Percentiles rank a stretch among this genome's conserved stretches.
Evolutionary conservation across 1,140 invertebrate species (phyloP).

Genomic region (Thalassaphorura encarpata): DNA sequence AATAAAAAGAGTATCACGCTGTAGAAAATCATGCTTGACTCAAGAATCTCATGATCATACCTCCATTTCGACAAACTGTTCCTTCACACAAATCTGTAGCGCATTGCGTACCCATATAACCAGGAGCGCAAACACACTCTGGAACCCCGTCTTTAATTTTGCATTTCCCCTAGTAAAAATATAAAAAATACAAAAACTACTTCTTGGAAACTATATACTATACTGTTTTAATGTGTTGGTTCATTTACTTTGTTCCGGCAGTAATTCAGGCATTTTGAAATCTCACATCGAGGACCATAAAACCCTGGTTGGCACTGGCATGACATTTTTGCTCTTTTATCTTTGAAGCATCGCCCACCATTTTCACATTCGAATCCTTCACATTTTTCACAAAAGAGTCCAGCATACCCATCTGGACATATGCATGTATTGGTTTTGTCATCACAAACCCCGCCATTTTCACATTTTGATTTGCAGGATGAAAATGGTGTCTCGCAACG

Average conservation of each 20-base stretch:
- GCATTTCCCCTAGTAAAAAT: slow-evolving; percentile 23
- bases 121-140: slow-evolving; percentile 38
- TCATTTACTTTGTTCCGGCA: slow-evolving; percentile 33
- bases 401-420: slow-evolving; percentile 25
- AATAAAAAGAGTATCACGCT: not conserved
- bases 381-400: slow-evolving; percentile 36
- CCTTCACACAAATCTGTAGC: slow-evolving; percentile 39
- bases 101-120: slow-evolving; percentile 38
- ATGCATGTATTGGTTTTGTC: slow-evolving; percentile 28
- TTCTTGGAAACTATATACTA: not conserved
- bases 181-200: slow-evolving; percentile 6
- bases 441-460: slow-evolving; percentile 50
- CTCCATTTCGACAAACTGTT: slow-evolving; percentile 37
- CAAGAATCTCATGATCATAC: slow-evolving; percentile 14
- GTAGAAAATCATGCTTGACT: not conserved
- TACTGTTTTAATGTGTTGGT: not conserved
- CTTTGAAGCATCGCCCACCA: slow-evolving; percentile 36
- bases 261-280: slow-evolving; percentile 38
- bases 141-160: slow-evolving; percentile 22
- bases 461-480: slow-evolving; percentile 43
- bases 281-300: slow-evolving; percentile 38
- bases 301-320: slow-evolving; percentile 40
- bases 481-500: slow-evolving; percentile 51
- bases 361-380: slow-evolving; percentile 38
- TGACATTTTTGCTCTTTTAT: slow-evolving; percentile 14